Conservation (phyloP, 2,888 invertebrate genomes). For the Scelioninae gen. 1 region DNA sequence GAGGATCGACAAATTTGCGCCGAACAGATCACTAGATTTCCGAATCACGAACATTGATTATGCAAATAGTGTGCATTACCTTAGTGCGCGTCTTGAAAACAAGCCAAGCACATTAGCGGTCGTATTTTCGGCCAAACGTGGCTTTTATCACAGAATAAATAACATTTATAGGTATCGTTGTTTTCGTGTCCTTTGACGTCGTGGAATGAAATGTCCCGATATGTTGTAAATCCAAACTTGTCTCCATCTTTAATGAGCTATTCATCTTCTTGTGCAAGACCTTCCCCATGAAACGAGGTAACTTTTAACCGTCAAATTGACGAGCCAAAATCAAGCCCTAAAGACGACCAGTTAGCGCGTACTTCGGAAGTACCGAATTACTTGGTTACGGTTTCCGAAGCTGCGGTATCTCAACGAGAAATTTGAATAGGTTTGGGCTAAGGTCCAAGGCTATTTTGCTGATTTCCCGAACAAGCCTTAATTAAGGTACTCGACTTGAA, state of each 20-base stretch:
- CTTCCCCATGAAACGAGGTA: conserved; percentile 45
- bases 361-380: conserved; percentile 66
- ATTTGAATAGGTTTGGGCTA: too few species aligned
- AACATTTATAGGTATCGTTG: conserved; percentile 43
- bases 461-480: conserved; percentile 30
- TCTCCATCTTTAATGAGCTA: conserved; percentile 56
- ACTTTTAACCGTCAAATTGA: conserved; percentile 56
- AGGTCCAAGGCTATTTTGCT: conserved; percentile 30
- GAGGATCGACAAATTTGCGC: conserved; percentile 22
- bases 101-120: conserved; percentile 35
- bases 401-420: conserved; percentile 44
- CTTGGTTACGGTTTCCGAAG: conserved; percentile 56
- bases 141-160: conserved; percentile 45
- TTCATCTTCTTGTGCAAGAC: conserved; percentile 39
- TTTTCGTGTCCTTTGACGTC: conserved; percentile 16
- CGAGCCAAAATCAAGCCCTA: conserved; percentile 54
- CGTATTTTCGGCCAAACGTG: conserved; percentile 24
- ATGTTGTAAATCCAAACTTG: conserved; percentile 45
- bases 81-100: conserved; percentile 40
- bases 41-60: conserved; percentile 46
- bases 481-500: conserved; percentile 6
- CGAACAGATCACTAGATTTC: conserved; percentile 18
- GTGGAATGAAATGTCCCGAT: conserved; percentile 10
- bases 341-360: conserved; percentile 58
- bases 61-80: conserved; percentile 47